Base-by-base conservation (phyloP, 2,888 invertebrate genomes). In the Vesta saturnalis region DNA sequence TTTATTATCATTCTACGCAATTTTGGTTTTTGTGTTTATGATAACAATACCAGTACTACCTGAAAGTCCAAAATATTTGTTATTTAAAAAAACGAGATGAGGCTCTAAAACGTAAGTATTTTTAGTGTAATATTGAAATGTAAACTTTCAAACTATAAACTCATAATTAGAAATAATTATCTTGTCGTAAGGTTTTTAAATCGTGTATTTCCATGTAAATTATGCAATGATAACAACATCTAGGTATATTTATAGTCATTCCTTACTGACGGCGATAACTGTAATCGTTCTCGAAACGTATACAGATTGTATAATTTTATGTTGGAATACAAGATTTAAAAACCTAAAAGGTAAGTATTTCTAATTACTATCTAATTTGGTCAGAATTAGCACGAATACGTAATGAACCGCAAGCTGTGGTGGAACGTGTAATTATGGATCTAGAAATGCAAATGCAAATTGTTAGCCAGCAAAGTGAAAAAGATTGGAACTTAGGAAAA, bases 31-130 rank as follows among this genome's bases (percentile, higher is more conserved):
- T 62, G 78, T 92, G n/a, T 85, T 86, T 80, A 80, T 86, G 74
- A 77, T 90, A 61, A 86, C 89, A 18, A 83, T 94, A 23, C 88
- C 87, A 19, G 84, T 87, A 67, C 87, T 94, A 80, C 96, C 96
- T 0, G 97, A 97, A 81, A 95, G 95, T 82, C 97, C 97, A 0
- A 94, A 95, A 81, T 96, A 92, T 85, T 86, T 95, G 65, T 93
- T 88, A 76, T 89, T 94, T 60, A 87, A 93, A 54, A 77, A 87
- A 87, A 64, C 84, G 93, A 74, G 87, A 88, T 54, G 85, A 84
- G 72, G 94, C 94, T 60, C 82, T 91, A 69, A 85, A 85, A 85
- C 90, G 93, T 93, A 79, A 77, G 81, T 69, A 14, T 16, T 39
- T 39, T 8, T 19, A 30, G 56, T 8, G 23, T 15, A 30, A 5